phyloP scores from a whole-genome alignment of 2,888 invertebrate species.

The Sturmia bella region DNA sequence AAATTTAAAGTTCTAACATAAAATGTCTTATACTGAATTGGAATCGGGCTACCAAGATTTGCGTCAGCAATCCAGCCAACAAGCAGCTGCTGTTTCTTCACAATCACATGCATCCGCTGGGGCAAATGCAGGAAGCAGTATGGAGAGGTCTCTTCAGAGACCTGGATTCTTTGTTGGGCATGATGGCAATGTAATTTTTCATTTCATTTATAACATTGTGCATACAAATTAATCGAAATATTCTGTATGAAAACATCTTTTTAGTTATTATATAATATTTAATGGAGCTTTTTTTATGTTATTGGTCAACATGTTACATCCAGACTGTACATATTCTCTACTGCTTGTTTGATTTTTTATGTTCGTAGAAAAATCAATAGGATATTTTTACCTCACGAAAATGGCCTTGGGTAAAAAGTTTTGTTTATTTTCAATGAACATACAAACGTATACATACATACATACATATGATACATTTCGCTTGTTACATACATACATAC shows the following conservation, averaged over 20 bases:
- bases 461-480: too few relatives aligned
- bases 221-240: neutral
- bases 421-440: constrained; percentile 26
- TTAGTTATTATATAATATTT: too few relatives aligned
- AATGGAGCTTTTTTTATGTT: too few relatives aligned
- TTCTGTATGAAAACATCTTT: neutral
- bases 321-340: neutral
- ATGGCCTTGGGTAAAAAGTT: constrained; percentile 53
- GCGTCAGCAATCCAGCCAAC: constrained; percentile 82
- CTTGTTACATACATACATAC: too few relatives aligned
- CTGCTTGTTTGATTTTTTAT: constrained; percentile 9
- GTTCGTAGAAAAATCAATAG: constrained; percentile 55
- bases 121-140: constrained; percentile 45
- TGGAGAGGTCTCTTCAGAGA: constrained; percentile 70
- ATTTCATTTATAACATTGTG: neutral
- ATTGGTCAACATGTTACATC: too few relatives aligned
- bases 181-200: constrained; percentile 84
- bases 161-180: constrained; percentile 88
- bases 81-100: constrained; percentile 80
- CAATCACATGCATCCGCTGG: constrained; percentile 34
- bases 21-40: constrained; percentile 95
- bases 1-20: constrained; percentile 16
- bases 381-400: neutral
- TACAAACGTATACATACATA: too few relatives aligned
- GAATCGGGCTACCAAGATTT: constrained; percentile 96